These are phyloP conservation scores for Pelmatolapia mariae DNA, from an alignment of 2,113 vertebrate genomes.

Conservation along the genomic window DNA sequence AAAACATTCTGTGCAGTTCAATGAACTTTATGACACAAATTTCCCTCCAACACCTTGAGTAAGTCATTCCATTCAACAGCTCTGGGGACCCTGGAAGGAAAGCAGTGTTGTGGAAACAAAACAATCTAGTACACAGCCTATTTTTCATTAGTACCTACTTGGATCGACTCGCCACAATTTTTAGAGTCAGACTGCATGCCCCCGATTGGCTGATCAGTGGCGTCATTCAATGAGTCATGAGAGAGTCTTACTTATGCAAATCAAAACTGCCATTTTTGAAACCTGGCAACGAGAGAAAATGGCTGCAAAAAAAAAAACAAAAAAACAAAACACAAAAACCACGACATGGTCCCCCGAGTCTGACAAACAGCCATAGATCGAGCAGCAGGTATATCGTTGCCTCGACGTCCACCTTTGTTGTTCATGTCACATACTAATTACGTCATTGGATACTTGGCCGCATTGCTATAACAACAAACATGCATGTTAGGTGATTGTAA, in stretches of 20 bases:
- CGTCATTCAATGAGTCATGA: not conserved
- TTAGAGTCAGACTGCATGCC: not conserved
- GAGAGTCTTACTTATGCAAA: not conserved
- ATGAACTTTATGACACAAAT: not conserved
- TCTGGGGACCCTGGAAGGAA: not conserved
- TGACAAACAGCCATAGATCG: not conserved
- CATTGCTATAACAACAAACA: not conserved
- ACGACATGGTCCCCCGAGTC: not conserved
- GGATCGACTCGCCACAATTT: not conserved
- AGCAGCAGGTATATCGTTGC: not conserved
- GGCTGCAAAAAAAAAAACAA: not conserved
- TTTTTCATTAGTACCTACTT: not conserved
- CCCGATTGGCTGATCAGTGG: not conserved
- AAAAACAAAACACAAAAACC: not conserved
- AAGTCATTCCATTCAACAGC: not conserved
- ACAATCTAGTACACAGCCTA: not conserved
- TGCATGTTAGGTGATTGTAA: not conserved
- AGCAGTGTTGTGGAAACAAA: not conserved
- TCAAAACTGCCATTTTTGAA: not conserved
- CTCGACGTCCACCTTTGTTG: not conserved
- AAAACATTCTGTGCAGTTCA: not conserved
- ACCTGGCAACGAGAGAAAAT: not conserved
- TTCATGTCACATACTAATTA: not conserved
- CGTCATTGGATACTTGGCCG: not conserved
- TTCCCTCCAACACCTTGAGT: not conserved